These are phyloP conservation scores for Lutraria lutraria DNA, from an alignment of 2,888 invertebrate species.

Conservation along the genomic window DNA sequence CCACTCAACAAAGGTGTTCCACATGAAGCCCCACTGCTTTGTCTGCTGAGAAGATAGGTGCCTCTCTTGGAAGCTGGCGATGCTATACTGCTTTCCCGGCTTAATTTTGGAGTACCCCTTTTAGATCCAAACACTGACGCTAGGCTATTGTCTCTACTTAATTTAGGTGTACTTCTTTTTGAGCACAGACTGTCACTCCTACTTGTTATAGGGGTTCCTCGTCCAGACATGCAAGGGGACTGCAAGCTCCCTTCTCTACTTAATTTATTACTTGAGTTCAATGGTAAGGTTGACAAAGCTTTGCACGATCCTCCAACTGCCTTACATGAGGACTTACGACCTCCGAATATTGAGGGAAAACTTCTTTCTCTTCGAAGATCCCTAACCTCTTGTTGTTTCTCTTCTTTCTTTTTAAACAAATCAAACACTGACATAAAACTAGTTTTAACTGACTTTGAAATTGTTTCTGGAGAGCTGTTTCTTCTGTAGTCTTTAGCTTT, in stretches of 20 bases:
- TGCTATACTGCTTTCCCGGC: conserved; percentile 12
- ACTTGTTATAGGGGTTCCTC: conserved; percentile 34
- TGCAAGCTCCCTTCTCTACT: conserved; percentile 24
- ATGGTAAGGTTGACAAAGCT: neutral
- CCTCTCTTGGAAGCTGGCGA: conserved; percentile 36
- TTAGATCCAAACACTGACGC: conserved; percentile 27
- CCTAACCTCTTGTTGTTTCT: neutral
- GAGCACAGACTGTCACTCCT: conserved; percentile 30
- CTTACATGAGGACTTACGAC: neutral
- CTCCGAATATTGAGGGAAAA: neutral
- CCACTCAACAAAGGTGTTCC: conserved; percentile 1
- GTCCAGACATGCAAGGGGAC: conserved; percentile 22
- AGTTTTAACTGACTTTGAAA: neutral
- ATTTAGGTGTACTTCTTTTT: conserved; percentile 33
- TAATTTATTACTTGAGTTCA: neutral
- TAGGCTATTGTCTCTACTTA: conserved; percentile 41
- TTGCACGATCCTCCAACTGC: neutral
- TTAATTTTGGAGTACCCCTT: conserved; percentile 41
- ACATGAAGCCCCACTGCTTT: conserved; percentile 36
- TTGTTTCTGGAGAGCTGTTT: conserved; percentile 46
- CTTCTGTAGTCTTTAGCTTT: conserved; percentile 25
- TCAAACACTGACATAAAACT: conserved; percentile 28
- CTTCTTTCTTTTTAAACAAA: conserved; percentile 30
- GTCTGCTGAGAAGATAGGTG: conserved; percentile 47
- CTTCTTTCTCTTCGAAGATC: conserved; percentile 10